Percentiles rank a stretch among this genome's conserved stretches.
phyloP scores from a whole-genome alignment of 2,797 vertebrate species.

The Serranus cabrilla region DNA sequence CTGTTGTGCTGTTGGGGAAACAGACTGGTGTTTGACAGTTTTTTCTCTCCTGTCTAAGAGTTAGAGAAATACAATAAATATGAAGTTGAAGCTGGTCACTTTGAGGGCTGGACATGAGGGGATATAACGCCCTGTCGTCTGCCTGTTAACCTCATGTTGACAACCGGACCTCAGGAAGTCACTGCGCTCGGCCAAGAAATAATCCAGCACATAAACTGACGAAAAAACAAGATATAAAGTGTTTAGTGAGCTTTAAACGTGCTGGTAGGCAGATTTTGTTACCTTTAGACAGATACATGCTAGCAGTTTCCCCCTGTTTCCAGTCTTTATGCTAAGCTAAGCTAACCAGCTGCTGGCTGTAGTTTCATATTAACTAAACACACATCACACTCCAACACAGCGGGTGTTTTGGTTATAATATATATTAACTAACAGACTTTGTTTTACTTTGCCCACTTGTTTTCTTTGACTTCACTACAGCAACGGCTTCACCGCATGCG shows the following conservation, averaged over 20 bases:
- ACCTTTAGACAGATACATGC: not conserved
- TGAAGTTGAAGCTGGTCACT: not conserved
- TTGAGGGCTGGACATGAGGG: not conserved
- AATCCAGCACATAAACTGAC: not conserved
- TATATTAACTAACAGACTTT: not conserved
- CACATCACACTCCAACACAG: not conserved
- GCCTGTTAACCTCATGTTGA: slow-evolving; percentile 7
- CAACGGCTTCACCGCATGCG: slow-evolving; percentile 38
- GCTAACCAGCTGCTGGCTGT: slow-evolving; percentile 2
- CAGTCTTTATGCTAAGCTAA: slow-evolving; percentile 2
- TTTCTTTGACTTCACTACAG: slow-evolving; percentile 39
- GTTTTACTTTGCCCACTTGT: slow-evolving; percentile 25
- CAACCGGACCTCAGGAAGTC: not conserved
- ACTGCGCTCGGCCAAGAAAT: not conserved
- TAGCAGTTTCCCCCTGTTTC: not conserved
- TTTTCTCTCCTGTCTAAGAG: not conserved
- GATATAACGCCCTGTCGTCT: not conserved
- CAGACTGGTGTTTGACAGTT: slow-evolving; percentile 3
- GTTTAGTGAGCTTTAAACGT: not conserved
- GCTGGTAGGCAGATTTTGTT: not conserved
- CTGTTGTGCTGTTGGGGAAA: not conserved
- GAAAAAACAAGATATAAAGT: slow-evolving; percentile 4
- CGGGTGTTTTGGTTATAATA: not conserved
- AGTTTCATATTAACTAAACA: not conserved
- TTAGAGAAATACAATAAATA: not conserved